Conservation (phyloP, 2,113 vertebrate genomes). For the Lasiurus borealis region DNA sequence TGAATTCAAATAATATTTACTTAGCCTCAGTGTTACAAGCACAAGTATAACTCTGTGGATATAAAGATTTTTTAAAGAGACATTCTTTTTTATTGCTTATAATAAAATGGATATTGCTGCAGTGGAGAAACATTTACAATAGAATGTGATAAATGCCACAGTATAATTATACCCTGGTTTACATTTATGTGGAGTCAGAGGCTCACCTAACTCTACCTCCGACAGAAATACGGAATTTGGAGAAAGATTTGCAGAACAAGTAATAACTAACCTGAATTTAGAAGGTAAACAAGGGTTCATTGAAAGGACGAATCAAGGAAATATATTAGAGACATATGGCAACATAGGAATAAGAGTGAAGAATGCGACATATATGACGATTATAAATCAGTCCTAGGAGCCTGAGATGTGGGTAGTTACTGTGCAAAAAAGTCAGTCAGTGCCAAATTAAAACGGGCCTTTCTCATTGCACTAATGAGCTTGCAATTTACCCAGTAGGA, state of each 20-base stretch:
- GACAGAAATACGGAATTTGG: neutral
- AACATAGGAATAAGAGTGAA: neutral
- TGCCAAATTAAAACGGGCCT: conserved; percentile 47
- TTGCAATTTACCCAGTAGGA: neutral
- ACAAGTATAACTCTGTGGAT: neutral
- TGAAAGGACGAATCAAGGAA: neutral
- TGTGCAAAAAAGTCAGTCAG: neutral
- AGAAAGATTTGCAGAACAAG: neutral
- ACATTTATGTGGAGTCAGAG: neutral
- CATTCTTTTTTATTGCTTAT: conserved; percentile 20
- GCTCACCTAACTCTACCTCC: neutral
- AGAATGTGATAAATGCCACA: conserved; percentile 45
- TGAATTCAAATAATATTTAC: conserved; percentile 24
- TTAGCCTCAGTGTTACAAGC: neutral
- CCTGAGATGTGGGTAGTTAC: neutral
- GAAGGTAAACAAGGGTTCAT: neutral
- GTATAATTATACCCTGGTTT: conserved; percentile 38
- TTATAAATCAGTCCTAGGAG: neutral
- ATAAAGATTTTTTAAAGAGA: conserved; percentile 1
- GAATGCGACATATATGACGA: neutral
- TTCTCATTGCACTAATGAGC: neutral
- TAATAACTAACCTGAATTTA: neutral
- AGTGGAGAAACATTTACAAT: conserved; percentile 32
- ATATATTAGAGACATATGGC: neutral
- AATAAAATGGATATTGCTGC: conserved; percentile 40